Percentiles rank a stretch among this genome's conserved stretches.
Evolutionary conservation across 2,797 vertebrate genomes (phyloP).

Genomic region (Tenualosa ilisha): DNA sequence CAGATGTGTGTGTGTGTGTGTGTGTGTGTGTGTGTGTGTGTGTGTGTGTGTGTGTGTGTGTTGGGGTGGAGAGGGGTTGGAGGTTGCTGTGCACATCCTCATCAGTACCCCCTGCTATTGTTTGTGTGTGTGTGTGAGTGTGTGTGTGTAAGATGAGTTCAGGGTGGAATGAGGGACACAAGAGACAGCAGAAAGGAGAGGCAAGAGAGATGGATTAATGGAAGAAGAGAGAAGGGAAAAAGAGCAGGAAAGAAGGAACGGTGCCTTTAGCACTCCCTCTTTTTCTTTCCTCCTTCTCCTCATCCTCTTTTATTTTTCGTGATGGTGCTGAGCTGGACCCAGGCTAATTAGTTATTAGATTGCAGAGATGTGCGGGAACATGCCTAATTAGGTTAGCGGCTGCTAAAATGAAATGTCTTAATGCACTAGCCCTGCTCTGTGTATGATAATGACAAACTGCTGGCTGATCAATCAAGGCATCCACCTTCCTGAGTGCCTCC

Average conservation of each 20-base stretch:
- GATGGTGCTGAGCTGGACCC: slow-evolving; percentile 71
- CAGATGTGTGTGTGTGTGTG: too few species aligned
- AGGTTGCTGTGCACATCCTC: background rate
- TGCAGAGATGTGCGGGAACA: slow-evolving; percentile 65
- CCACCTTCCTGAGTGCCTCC: background rate
- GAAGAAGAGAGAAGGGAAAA: background rate
- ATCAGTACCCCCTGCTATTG: background rate
- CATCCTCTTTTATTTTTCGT: slow-evolving; percentile 52
- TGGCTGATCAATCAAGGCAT: slow-evolving; percentile 37
- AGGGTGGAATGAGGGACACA: background rate
- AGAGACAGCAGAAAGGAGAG: background rate
- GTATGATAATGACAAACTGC: slow-evolving; percentile 50
- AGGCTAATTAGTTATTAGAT: slow-evolving; percentile 78
- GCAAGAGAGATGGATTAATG: background rate
- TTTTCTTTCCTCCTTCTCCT: slow-evolving; percentile 15
- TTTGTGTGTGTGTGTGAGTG: too few species aligned
- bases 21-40: too few species aligned
- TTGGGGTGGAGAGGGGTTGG: background rate
- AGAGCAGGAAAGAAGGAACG: background rate
- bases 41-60: background rate
- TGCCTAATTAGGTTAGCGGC: slow-evolving; percentile 72
- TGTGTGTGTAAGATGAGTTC: background rate
- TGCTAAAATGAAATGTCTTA: slow-evolving; percentile 70
- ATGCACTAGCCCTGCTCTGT: slow-evolving; percentile 50
- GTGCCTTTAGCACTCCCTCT: slow-evolving; percentile 60